phyloP scores from a whole-genome alignment of 2,888 invertebrate species.

The Drosophila peninsularis region DNA sequence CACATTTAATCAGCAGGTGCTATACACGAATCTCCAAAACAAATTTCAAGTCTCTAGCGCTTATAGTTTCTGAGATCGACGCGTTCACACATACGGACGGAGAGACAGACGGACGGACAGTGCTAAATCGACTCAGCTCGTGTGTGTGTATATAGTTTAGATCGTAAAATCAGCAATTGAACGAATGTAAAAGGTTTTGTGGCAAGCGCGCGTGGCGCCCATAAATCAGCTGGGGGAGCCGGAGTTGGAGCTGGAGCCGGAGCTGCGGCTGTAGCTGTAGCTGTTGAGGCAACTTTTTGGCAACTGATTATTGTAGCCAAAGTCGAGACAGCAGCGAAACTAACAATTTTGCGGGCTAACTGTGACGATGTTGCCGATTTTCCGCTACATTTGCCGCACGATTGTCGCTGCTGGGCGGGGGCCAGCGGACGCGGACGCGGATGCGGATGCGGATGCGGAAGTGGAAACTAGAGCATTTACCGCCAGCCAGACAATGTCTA shows the following conservation, averaged over 20 bases:
- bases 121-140: too few relatives aligned
- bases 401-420: slow-evolving; percentile 55
- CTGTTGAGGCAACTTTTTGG: slow-evolving; percentile 34
- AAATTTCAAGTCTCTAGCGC: too few relatives aligned
- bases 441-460: slow-evolving; percentile 34
- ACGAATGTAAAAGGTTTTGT: slow-evolving; percentile 38
- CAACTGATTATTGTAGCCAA: slow-evolving; percentile 62
- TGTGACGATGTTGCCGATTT: slow-evolving; percentile 70
- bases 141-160: background rate
- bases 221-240: slow-evolving; percentile 54
- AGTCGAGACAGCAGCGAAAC: slow-evolving; percentile 62
- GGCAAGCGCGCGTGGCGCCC: slow-evolving; percentile 52
- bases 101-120: too few relatives aligned
- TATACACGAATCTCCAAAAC: too few relatives aligned
- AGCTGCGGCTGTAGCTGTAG: background rate
- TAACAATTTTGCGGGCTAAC: slow-evolving; percentile 68
- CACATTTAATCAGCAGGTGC: too few relatives aligned
- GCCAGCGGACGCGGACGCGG: background rate
- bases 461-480: slow-evolving; percentile 43
- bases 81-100: too few relatives aligned
- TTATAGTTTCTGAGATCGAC: too few relatives aligned
- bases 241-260: background rate
- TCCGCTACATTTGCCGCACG: slow-evolving; percentile 75
- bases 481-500: slow-evolving; percentile 47
- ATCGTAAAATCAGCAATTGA: slow-evolving; percentile 37